Base-by-base conservation (phyloP, 2,113 vertebrate genomes). In the Amphiprion ocellaris region DNA sequence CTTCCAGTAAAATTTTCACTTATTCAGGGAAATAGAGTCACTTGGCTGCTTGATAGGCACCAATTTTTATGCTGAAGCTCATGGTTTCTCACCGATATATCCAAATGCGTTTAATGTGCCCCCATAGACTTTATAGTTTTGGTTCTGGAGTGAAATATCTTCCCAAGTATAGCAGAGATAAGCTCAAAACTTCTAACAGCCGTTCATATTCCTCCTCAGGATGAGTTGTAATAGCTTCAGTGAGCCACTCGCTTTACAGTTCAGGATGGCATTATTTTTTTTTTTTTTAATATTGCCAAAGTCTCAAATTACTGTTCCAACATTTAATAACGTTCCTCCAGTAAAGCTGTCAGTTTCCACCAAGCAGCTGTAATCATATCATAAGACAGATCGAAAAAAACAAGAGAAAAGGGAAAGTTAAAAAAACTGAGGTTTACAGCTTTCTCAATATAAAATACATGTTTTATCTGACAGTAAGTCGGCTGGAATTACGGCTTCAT, bases 81-180 rank as follows among this genome's bases (percentile, higher is more conserved):
- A 2, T 44, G 41, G 41, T 44, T 44, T 44, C 12, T 12, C 11
- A 4, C 11, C 14, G 14, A 44, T 44, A 15, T 15, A 44, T 44
- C 41, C 41, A 15, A 44, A 44, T 44, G 41, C 15, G 11, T 15
- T 15, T 44, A 14, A 44, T 44, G 33, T 44, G 41, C 41, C 41
- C 11, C 41, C 15, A 39, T 17, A 61, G 55, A 56, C 69, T 72
- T 72, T 49, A 50, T 60, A 24, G 15, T 61, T 72, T 12, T 28
- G 7, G 21, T 41, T 19, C 37, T 16, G 30, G 4, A 14, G 33
- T 21, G 58, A 37, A n/a, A 61, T 52, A 5, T 53, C 3, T 37
- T 10, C 6, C 37, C 12, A 68, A 37, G 24, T 37, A 12, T 16
- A 33, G 33, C 26, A 63, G 15, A 10, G 0, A 64, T 54, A 62